phyloP scores from a whole-genome alignment of 2,888 invertebrate species.

The Dicroscelio sp. region DNA sequence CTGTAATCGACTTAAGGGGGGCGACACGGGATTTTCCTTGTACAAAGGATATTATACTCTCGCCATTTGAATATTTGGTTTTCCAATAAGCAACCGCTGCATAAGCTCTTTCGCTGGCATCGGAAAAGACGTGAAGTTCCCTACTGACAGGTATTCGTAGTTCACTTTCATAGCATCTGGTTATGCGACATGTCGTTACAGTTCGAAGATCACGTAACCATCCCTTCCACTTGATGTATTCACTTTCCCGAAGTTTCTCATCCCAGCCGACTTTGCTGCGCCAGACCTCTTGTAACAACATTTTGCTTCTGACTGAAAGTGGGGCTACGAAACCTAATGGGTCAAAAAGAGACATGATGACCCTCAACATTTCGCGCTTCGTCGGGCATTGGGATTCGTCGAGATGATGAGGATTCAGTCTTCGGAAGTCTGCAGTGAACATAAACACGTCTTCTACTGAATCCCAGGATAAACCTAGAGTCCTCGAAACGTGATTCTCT shows the following conservation, averaged over 20 bases:
- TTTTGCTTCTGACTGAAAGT: conserved; percentile 80
- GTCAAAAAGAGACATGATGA: conserved; percentile 87
- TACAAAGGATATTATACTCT: background rate
- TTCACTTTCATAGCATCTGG: conserved; percentile 21
- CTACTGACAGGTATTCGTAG: background rate
- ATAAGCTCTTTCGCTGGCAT: conserved; percentile 83
- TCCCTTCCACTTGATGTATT: conserved; percentile 66
- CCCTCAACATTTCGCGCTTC: conserved; percentile 75
- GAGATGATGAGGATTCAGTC: background rate
- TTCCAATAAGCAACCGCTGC: conserved; percentile 76
- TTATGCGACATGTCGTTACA: conserved; percentile 63
- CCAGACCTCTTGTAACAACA: conserved; percentile 86
- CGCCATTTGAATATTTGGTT: background rate
- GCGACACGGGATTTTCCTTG: conserved; percentile 14
- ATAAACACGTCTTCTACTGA: background rate
- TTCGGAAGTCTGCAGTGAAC: background rate
- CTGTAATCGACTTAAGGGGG: conserved; percentile 52
- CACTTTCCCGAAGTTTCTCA: conserved; percentile 60
- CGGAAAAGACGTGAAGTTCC: conserved; percentile 83
- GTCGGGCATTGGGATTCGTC: conserved; percentile 58
- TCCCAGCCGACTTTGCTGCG: conserved; percentile 79
- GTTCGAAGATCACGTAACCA: conserved; percentile 80
- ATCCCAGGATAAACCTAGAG: background rate
- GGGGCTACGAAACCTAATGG: conserved; percentile 85
- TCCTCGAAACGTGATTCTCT: too few relatives aligned